A percentile compares a stretch with the other conserved stretches of the same genome.
phyloP scores from a whole-genome alignment of 2,888 invertebrate species.

The Hirtodrosophila trivittata region DNA sequence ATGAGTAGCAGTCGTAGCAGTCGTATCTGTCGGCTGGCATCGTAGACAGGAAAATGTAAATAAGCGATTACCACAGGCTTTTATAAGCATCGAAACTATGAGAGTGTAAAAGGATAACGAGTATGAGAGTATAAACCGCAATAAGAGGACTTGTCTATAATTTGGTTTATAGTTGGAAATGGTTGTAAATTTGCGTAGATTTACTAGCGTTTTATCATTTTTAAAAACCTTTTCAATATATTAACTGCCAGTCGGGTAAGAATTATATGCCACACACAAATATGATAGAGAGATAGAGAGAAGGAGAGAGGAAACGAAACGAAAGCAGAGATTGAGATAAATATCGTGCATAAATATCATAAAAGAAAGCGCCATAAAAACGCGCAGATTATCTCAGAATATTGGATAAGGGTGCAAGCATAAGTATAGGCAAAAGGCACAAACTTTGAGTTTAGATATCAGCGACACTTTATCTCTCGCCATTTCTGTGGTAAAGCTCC shows the following conservation, averaged over 20 bases:
- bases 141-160: constrained; percentile 18
- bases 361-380: constrained; percentile 71
- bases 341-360: constrained; percentile 72
- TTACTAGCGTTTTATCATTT: constrained; percentile 50
- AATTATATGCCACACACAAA: constrained; percentile 52
- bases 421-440: constrained; percentile 5
- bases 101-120: neutral
- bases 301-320: constrained; percentile 22
- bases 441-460: constrained; percentile 62
- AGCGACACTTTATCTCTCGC: constrained; percentile 68
- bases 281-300: neutral
- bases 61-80: constrained; percentile 52
- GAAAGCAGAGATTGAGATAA: constrained; percentile 66
- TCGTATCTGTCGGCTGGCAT: too few relatives aligned
- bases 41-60: constrained; percentile 28
- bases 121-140: constrained; percentile 8
- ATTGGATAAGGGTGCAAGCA: constrained; percentile 9
- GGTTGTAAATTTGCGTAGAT: constrained; percentile 59
- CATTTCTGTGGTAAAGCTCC: constrained; percentile 36
- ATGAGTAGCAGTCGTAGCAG: neutral
- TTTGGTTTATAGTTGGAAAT: constrained; percentile 47
- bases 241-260: constrained; percentile 61
- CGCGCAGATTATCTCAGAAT: constrained; percentile 59
- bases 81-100: constrained; percentile 7
- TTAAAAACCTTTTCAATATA: constrained; percentile 67